Base-by-base conservation (phyloP, 2,888 invertebrate genomes). In the Rhagonycha fulva region DNA sequence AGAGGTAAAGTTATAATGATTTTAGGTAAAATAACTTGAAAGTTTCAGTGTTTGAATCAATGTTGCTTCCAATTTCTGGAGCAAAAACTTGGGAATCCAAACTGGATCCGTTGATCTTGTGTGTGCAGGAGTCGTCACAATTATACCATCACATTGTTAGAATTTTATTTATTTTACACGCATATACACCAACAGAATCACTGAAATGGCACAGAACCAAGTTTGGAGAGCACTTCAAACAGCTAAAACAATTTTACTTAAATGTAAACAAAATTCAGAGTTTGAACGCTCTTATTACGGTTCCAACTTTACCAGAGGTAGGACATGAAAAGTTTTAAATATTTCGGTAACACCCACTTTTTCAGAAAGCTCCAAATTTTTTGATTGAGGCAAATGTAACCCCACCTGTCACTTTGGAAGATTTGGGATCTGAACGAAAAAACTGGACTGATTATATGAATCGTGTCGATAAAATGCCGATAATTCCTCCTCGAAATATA, bases 111-210 rank as follows among this genome's bases (percentile, higher is more conserved):
- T 90, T 99, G 72, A 98, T 99, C 80, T 95, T 96, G 14, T 95
- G 96, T 85, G 96, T 98, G 81, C 94, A 98, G 88, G 99, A 99
- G 88, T 96, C 99, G 0, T 97, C 97, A 82, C 95, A 96, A 85
- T 91, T 99, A 30, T 99, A 99, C 88, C 99, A 99, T 90, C 96
- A 96, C 86, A 94, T 96, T 84, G 99, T 99, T 77, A 97, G 98
- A 84, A 94, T 99, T 81, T 91, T 99, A 87, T 99, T 99, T 89
- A 94, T 96, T 82, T 91, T 99, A 78, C 99, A 99, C 88, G 94
- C 95, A 85, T 92, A 94, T 78, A 89, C 99, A 81, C 96, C 98
- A 0, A 92, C 96, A 0, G 99, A 99, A 88, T 94, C 96, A 0
- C 89, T 99, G 32, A 89, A 92, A 78, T 99, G 99, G 5, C 99